Percentiles rank a stretch among this genome's conserved stretches.
phyloP scores from a whole-genome alignment of 2,113 vertebrate species.

The Oxyura jamaicensis region DNA sequence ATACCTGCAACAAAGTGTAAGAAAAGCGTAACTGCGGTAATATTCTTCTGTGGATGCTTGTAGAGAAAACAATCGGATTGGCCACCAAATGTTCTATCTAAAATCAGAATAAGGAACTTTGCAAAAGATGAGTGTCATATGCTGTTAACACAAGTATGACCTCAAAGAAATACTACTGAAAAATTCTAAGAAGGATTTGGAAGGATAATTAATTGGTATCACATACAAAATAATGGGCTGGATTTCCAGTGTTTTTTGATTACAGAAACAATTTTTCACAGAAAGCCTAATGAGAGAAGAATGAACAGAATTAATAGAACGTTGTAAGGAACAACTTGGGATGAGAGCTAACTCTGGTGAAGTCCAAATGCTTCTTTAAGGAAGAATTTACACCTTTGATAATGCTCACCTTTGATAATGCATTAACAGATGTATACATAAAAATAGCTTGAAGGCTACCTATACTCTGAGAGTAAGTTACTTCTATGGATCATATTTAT shows the following conservation, averaged over 20 bases:
- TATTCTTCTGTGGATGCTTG: not conserved
- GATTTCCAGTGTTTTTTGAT: not conserved
- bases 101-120: not conserved
- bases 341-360: not conserved
- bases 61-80: not conserved
- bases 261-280: not conserved
- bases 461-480: not conserved
- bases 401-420: not conserved
- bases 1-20: not conserved
- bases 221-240: not conserved
- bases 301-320: not conserved
- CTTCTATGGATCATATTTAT: not conserved
- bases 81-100: not conserved
- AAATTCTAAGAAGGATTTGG: not conserved
- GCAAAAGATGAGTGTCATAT: not conserved
- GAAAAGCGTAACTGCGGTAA: not conserved
- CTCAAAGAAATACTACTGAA: not conserved
- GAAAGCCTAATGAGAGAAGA: not conserved
- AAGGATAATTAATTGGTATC: not conserved
- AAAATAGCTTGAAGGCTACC: not conserved
- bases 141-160: not conserved
- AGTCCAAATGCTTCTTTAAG: not conserved
- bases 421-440: not conserved
- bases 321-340: not conserved
- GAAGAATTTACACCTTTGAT: not conserved